Percentiles rank a stretch among this genome's conserved stretches.
Evolutionary conservation across 1,140 invertebrate species (phyloP).

Genomic region (Cydia fagiglandana): DNA sequence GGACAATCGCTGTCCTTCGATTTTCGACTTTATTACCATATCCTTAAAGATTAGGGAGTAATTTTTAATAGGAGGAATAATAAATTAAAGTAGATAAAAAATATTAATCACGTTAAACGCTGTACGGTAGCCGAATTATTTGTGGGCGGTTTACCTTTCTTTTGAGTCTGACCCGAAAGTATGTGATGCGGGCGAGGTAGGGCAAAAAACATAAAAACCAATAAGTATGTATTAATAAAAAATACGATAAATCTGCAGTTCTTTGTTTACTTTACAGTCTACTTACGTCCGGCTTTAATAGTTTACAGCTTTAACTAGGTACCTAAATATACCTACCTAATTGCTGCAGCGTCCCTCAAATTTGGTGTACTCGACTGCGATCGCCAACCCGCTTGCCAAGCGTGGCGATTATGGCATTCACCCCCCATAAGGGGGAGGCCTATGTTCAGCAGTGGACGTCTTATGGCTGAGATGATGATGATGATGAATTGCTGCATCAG

Average conservation of each 20-base stretch:
- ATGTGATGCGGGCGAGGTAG: slow-evolving; percentile 21
- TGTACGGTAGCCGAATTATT: slow-evolving; percentile 71
- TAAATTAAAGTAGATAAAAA: slow-evolving; percentile 49
- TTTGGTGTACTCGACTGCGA: too few species aligned
- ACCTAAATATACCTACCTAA: too few species aligned
- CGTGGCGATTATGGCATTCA: too few species aligned
- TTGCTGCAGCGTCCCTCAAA: too few species aligned
- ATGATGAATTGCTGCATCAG: too few species aligned
- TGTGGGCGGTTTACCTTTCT: slow-evolving; percentile 59
- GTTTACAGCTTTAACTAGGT: not conserved
- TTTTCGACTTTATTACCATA: slow-evolving; percentile 40
- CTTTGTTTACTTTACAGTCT: not conserved
- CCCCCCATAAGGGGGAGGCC: too few species aligned
- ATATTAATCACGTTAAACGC: slow-evolving; percentile 64
- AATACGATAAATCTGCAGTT: not conserved
- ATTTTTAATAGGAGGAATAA: slow-evolving; percentile 10
- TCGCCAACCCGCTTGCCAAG: too few species aligned
- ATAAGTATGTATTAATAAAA: not conserved
- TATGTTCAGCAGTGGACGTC: too few species aligned
- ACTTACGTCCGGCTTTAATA: not conserved
- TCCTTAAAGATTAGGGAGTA: slow-evolving; percentile 34
- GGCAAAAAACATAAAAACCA: slow-evolving; percentile 19
- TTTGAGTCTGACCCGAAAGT: slow-evolving; percentile 33
- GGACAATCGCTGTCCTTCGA: slow-evolving; percentile 31
- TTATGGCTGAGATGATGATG: too few species aligned